These are phyloP conservation scores for Netelia melanura DNA, from an alignment of 2,888 invertebrate species.

Conservation along the genomic window DNA sequence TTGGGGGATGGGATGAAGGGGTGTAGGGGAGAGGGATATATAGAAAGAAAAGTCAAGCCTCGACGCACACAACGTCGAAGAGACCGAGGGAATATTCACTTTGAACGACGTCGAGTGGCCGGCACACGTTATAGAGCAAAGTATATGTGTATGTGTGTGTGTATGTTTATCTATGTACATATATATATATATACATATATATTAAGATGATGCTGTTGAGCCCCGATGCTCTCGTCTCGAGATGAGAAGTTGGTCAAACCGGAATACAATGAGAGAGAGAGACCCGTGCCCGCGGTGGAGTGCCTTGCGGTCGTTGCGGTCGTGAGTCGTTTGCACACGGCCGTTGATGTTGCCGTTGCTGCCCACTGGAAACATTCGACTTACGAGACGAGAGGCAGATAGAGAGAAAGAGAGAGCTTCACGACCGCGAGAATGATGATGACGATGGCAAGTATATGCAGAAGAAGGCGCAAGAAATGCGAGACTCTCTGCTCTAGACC, in stretches of 20 bases:
- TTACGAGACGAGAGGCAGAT: conserved; percentile 24
- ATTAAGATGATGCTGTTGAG: conserved; percentile 32
- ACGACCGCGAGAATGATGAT: conserved; percentile 49
- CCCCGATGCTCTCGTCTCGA: conserved; percentile 48
- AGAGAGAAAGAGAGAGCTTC: background rate
- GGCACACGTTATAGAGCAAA: conserved; percentile 39
- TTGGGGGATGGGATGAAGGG: background rate
- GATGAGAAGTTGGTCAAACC: conserved; percentile 66
- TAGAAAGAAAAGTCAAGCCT: conserved; percentile 61
- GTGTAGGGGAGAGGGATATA: background rate
- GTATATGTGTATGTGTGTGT: background rate
- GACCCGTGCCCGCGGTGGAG: conserved; percentile 46
- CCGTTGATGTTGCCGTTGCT: conserved; percentile 4
- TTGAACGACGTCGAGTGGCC: conserved; percentile 68
- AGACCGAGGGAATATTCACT: conserved; percentile 63
- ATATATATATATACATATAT: conserved; percentile 6
- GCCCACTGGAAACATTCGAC: conserved; percentile 57
- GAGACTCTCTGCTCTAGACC: background rate
- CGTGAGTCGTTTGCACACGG: conserved; percentile 65
- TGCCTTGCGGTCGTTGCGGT: conserved; percentile 58
- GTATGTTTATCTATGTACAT: too few species aligned
- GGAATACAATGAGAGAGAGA: conserved; percentile 61
- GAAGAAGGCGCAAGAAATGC: conserved; percentile 37
- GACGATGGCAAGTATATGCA: conserved; percentile 52
- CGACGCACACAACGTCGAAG: conserved; percentile 57